phyloP scores from a whole-genome alignment of 2,888 invertebrate genomes.

The Leptopilina drosophilae region DNA sequence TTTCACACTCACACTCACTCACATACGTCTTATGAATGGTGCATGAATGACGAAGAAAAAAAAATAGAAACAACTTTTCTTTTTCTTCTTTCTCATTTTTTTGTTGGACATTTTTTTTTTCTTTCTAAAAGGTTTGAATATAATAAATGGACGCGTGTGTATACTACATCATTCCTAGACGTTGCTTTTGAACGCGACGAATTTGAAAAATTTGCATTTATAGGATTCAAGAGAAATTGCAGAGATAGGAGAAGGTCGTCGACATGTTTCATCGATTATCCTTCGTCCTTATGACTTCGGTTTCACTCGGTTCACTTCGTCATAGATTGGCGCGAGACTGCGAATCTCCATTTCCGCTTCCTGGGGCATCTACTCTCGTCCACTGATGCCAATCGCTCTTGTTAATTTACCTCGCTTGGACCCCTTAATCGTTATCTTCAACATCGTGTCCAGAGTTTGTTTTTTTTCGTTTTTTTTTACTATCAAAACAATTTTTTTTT shows the following conservation, averaged over 20 bases:
- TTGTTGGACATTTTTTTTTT: not conserved
- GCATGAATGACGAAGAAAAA: not conserved
- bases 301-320: constrained; percentile 16
- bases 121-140: not conserved
- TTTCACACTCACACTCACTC: not conserved
- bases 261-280: constrained; percentile 40
- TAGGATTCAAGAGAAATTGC: constrained; percentile 25
- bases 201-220: constrained; percentile 33
- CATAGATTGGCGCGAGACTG: constrained; percentile 41
- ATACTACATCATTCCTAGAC: not conserved
- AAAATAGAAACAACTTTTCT: no score
- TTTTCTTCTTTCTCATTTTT: no score
- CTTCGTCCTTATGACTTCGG: constrained; percentile 36
- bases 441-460: not conserved
- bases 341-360: constrained; percentile 55
- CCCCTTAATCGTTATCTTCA: constrained; percentile 3
- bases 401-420: constrained; percentile 22
- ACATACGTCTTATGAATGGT: not conserved
- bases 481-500: not conserved
- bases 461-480: no score
- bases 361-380: constrained; percentile 42
- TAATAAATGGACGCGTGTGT: not conserved
- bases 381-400: constrained; percentile 44
- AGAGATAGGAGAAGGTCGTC: constrained; percentile 14
- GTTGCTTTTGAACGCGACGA: constrained; percentile 11